phyloP scores from a whole-genome alignment of 2,113 vertebrate species.

The Boleophthalmus pectinirostris region DNA sequence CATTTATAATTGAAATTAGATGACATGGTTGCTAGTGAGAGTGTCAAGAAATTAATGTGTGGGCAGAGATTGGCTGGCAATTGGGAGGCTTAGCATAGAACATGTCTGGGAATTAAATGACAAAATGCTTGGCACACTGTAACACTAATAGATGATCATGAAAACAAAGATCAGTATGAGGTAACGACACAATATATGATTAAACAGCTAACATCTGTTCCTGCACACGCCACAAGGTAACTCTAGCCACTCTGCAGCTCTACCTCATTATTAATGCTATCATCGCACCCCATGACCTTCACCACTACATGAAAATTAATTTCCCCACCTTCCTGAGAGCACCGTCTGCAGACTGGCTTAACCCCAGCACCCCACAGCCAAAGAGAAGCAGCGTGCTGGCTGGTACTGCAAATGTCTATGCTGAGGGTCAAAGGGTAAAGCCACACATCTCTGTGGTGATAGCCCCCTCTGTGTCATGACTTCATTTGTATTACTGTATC shows the following conservation, averaged over 20 bases:
- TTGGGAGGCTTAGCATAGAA: neutral
- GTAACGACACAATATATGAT: neutral
- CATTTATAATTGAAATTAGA: slow-evolving; percentile 10
- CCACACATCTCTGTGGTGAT: neutral
- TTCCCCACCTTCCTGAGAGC: slow-evolving; percentile 18
- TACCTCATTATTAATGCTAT: slow-evolving; percentile 55
- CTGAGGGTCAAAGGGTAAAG: slow-evolving; percentile 12
- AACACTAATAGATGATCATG: neutral
- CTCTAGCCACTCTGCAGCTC: slow-evolving; percentile 21
- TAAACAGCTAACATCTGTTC: slow-evolving; percentile 19
- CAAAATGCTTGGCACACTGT: neutral
- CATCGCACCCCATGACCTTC: slow-evolving; percentile 47
- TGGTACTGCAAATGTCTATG: slow-evolving; percentile 2
- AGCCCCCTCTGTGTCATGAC: neutral
- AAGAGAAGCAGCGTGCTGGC: slow-evolving; percentile 6
- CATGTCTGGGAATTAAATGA: slow-evolving; percentile 4
- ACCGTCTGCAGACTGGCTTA: slow-evolving; percentile 21
- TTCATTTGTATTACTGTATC: neutral
- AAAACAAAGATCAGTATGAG: neutral
- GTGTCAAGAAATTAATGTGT: slow-evolving; percentile 6
- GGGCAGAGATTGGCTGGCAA: neutral
- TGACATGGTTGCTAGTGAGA: slow-evolving; percentile 7
- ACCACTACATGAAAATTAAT: slow-evolving; percentile 48
- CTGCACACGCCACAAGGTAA: slow-evolving; percentile 6
- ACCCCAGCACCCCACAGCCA: slow-evolving; percentile 21